Base-by-base conservation (phyloP, 2,888 invertebrate species). In the Lycophotia porphyrea region DNA sequence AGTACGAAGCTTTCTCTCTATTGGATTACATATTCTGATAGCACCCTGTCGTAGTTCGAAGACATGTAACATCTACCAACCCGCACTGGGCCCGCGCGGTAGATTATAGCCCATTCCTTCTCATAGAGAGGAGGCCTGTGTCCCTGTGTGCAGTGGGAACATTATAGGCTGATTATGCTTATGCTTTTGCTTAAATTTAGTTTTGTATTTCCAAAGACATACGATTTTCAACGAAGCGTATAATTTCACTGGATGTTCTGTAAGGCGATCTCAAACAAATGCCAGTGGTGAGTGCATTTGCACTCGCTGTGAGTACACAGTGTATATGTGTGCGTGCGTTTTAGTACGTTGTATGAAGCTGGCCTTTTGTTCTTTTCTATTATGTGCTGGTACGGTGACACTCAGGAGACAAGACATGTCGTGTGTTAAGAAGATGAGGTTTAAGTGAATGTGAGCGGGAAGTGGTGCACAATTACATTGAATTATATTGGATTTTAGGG, bases 381-480 rank as follows among this genome's bases (percentile, higher is more conserved):
- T 36, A 21, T 27, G 55, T 47, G 63, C 1, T 58, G 24, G 13
- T 24, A 52, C 47, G 11, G 15, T 11, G n/a, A 71, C 58, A 47
- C 24, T 55, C 60, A 0, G n/a, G 24, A 55, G 34, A 71, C 71
- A 61, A 67, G 78, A 64, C 36, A 61, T 73, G 66, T 67, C 34
- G 7, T 15, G 34, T 24, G 2, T 52, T 52, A 52, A 9, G 31
- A 60, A 21, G 72, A 65, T 49, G 60, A 52, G 52, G 60, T 47
- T 72, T 66, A 79, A 66, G 60, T 66, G 72, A 52, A 71, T 78
- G 31, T 70, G 44, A 39, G 39, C n/a, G 39, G 80, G 52, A 66
- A 78, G 52, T 66, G 66, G 73, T 73, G 31, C 21, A 21, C n/a
- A 49, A 64, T 67, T 42, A 64, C 36, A 55, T 2, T 49, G 67